Conservation (phyloP, 2,888 invertebrate species). For the Eupithecia vulgata region DNA sequence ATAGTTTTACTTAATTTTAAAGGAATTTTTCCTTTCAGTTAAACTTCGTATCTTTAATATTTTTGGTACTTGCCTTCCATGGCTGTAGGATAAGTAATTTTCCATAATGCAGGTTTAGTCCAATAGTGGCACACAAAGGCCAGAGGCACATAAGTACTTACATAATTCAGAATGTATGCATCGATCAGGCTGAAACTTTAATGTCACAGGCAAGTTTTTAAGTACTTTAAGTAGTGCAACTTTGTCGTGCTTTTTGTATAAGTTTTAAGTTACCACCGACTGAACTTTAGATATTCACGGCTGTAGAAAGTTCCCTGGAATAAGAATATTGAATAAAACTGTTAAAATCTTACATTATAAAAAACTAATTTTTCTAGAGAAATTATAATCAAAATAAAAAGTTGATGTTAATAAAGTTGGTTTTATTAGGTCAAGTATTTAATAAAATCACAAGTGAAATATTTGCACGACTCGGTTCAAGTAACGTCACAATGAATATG, state of each 20-base stretch:
- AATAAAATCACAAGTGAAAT: conserved; percentile 27
- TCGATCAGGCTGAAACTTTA: conserved; percentile 23
- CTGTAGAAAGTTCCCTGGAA: background rate
- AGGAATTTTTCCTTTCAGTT: too few species aligned
- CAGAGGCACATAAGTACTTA: too few species aligned
- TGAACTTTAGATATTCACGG: background rate
- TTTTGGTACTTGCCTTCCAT: too few species aligned
- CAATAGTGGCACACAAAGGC: background rate
- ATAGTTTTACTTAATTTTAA: too few species aligned
- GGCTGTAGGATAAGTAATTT: too few species aligned
- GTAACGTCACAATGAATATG: conserved; percentile 59
- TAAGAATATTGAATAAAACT: conserved; percentile 1
- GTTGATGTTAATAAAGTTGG: background rate
- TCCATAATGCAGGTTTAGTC: background rate
- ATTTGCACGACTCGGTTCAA: conserved; percentile 44
- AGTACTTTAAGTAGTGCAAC: conserved; percentile 20
- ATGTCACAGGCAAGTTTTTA: conserved; percentile 23
- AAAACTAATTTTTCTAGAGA: too few species aligned
- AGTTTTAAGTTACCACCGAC: conserved; percentile 13
- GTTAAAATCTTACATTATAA: too few species aligned
- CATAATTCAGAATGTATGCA: conserved; percentile 6
- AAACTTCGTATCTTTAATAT: too few species aligned
- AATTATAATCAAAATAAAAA: background rate
- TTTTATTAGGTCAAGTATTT: conserved; percentile 16
- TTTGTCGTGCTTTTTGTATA: conserved; percentile 23